These are phyloP conservation scores for Conomelus anceps DNA, from an alignment of 2,888 invertebrate genomes.

Conservation along the genomic window DNA sequence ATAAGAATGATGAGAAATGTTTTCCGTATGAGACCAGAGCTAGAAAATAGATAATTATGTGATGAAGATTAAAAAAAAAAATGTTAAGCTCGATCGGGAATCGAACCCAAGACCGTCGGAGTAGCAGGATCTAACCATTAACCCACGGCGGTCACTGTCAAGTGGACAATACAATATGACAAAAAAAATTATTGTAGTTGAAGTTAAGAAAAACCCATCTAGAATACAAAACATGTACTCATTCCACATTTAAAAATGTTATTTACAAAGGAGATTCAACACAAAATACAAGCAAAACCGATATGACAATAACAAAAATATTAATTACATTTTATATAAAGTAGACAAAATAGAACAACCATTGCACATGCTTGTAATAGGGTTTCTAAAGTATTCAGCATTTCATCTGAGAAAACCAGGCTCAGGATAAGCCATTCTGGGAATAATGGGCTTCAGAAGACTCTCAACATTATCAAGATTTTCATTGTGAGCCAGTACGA, in stretches of 20 bases:
- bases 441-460: background rate
- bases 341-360: background rate
- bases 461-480: no score
- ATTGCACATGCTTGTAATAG: background rate
- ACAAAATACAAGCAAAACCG: background rate
- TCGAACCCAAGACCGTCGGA: background rate
- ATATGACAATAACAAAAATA: background rate
- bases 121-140: no score
- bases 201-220: background rate
- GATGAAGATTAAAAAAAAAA: background rate
- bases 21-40: no score
- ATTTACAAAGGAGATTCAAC: background rate
- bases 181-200: background rate
- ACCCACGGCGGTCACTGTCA: no score
- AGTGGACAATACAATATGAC: background rate
- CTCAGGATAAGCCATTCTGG: background rate
- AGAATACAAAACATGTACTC: background rate
- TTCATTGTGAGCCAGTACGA: no score
- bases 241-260: background rate
- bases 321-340: background rate
- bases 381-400: background rate
- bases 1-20: no score
- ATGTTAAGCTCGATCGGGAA: background rate
- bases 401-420: background rate
- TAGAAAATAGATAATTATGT: no score